Conservation (phyloP, 2,888 invertebrate genomes). For the Noctua pronuba region DNA sequence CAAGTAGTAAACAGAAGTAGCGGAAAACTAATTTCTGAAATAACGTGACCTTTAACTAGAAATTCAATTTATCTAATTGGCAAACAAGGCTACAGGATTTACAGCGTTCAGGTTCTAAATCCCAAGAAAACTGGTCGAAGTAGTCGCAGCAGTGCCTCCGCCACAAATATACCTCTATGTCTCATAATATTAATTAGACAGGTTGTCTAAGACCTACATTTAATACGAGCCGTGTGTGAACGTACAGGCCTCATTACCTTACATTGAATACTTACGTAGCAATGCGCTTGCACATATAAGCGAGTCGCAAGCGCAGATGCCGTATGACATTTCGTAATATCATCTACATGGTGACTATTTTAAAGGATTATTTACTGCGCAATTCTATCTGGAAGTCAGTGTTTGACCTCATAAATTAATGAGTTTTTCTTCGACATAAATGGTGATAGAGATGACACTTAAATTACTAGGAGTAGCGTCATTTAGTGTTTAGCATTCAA, state of each 20-base stretch:
- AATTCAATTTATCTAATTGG: constrained; percentile 44
- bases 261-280: constrained; percentile 67
- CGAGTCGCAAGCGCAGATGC: constrained; percentile 63
- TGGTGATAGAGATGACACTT: constrained; percentile 30
- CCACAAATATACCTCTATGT: constrained; percentile 47
- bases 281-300: constrained; percentile 66
- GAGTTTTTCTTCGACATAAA: constrained; percentile 50
- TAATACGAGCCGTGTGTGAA: constrained; percentile 61
- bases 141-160: constrained; percentile 10
- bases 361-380: constrained; percentile 55
- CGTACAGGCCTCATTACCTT: constrained; percentile 67
- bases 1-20: constrained; percentile 2
- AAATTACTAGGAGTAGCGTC: constrained; percentile 42
- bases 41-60: constrained; percentile 31
- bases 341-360: constrained; percentile 58
- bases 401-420: constrained; percentile 46
- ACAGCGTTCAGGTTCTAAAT: constrained; percentile 41
- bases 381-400: constrained; percentile 51
- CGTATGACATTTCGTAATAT: constrained; percentile 66
- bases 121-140: constrained; percentile 47
- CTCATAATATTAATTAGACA: constrained; percentile 66
- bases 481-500: constrained; percentile 35
- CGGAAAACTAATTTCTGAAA: constrained; percentile 10
- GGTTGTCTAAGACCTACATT: constrained; percentile 61
- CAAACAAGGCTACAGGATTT: constrained; percentile 47